phyloP scores from a whole-genome alignment of 2,113 vertebrate species.

The Chionomys nivalis region DNA sequence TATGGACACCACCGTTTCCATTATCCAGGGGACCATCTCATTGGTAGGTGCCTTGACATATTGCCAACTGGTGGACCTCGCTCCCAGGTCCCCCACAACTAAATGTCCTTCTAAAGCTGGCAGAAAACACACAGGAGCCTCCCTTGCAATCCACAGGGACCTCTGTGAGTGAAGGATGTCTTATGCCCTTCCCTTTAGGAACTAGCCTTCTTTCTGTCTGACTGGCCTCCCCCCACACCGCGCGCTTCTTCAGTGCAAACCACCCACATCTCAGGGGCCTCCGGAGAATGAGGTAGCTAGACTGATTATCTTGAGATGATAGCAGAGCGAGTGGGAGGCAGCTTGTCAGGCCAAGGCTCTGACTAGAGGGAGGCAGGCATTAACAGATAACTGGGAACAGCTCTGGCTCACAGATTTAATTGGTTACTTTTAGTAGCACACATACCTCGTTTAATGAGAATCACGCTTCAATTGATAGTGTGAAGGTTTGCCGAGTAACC shows the following conservation, averaged over 20 bases:
- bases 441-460: constrained; percentile 3
- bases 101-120: constrained; percentile 37
- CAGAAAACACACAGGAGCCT: constrained; percentile 14
- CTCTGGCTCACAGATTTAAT: neutral
- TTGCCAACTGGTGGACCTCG: neutral
- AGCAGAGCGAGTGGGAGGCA: neutral
- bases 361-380: neutral
- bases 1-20: neutral
- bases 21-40: neutral
- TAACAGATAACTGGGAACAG: neutral
- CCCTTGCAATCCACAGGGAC: constrained; percentile 55
- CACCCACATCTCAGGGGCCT: neutral
- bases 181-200: constrained; percentile 55
- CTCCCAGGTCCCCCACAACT: neutral
- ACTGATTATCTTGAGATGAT: neutral
- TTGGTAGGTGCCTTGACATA: neutral
- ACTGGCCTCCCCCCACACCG: neutral
- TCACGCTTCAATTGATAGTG: neutral
- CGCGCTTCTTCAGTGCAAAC: neutral
- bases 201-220: constrained; percentile 17
- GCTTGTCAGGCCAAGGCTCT: neutral
- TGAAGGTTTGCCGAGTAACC: neutral
- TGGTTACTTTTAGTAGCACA: neutral
- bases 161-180: constrained; percentile 40
- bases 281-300: neutral